Evolutionary conservation across 2,888 invertebrate genomes (phyloP).

Genomic region (Zonitis immaculata): DNA sequence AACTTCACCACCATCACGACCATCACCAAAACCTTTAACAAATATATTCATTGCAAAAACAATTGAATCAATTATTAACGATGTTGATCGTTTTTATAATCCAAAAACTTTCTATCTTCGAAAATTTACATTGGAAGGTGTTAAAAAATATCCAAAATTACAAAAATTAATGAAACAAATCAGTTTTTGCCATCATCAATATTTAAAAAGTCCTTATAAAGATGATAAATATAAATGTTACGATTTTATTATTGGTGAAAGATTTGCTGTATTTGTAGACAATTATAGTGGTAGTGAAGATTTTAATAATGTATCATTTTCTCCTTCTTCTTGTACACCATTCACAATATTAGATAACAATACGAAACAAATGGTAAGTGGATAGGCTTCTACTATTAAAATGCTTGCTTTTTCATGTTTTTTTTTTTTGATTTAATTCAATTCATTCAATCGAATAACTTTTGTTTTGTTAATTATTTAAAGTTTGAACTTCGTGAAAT

Average conservation of each 20-base stretch:
- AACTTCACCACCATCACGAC: conserved; percentile 26
- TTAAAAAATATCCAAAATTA: conserved; percentile 38
- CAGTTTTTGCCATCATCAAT: conserved; percentile 10
- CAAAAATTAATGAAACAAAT: conserved; percentile 16
- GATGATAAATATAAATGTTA: conserved; percentile 29
- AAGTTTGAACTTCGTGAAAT: conserved; percentile 97
- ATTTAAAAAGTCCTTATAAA: conserved; percentile 3
- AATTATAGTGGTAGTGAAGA: background rate
- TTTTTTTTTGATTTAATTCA: background rate
- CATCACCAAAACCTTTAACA: conserved; percentile 10
- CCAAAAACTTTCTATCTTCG: conserved; percentile 41
- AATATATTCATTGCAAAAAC: conserved; percentile 29
- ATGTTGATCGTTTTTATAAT: conserved; percentile 47
- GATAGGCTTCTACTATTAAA: no score
- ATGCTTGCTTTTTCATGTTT: background rate
- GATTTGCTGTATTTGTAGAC: conserved; percentile 19
- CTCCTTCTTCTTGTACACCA: background rate
- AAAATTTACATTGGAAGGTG: conserved; percentile 44
- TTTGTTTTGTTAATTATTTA: conserved; percentile 21
- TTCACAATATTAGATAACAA: background rate
- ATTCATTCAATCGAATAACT: background rate
- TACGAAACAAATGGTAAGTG: background rate
- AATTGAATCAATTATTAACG: conserved; percentile 45
- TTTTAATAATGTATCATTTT: background rate
- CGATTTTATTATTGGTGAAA: conserved; percentile 39